Conservation (phyloP, 1,140 invertebrate species). For the Panagrolaimus sp. region DNA sequence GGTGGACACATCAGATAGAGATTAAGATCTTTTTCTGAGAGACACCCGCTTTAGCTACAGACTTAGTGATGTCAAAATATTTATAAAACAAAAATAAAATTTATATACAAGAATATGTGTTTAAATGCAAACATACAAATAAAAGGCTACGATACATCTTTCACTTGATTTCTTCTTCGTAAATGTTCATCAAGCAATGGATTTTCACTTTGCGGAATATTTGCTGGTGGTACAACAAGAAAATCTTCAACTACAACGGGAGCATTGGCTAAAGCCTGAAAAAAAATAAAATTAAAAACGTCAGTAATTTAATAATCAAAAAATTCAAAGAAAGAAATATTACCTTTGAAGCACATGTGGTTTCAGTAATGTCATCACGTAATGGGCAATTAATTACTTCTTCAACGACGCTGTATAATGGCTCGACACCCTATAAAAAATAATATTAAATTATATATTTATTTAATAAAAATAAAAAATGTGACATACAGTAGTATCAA, state of each 20-base stretch:
- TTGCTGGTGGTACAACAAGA: background rate
- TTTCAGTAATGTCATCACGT: conserved; percentile 19
- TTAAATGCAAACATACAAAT: too few relatives aligned
- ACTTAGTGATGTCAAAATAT: too few relatives aligned
- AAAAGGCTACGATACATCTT: too few relatives aligned
- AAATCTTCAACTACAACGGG: conserved; percentile 8
- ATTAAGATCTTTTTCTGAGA: too few relatives aligned
- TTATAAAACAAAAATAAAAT: too few relatives aligned
- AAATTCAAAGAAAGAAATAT: background rate
- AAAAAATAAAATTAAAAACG: too few relatives aligned
- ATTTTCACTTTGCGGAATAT: background rate
- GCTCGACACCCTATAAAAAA: conserved; percentile 23
- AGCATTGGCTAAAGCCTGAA: background rate
- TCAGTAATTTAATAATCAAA: background rate
- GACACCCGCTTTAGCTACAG: too few relatives aligned
- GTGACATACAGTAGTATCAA: conserved; percentile 20
- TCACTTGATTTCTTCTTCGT: background rate
- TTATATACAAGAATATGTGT: too few relatives aligned
- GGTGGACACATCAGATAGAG: too few relatives aligned
- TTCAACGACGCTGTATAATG: conserved; percentile 29
- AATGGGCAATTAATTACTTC: conserved; percentile 28
- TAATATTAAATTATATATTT: background rate
- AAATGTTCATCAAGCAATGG: background rate
- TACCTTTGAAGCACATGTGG: background rate
- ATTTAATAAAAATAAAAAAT: background rate